These are phyloP conservation scores for Dicranocentrus wangi DNA, from an alignment of 2,888 invertebrate genomes.

Conservation along the genomic window DNA sequence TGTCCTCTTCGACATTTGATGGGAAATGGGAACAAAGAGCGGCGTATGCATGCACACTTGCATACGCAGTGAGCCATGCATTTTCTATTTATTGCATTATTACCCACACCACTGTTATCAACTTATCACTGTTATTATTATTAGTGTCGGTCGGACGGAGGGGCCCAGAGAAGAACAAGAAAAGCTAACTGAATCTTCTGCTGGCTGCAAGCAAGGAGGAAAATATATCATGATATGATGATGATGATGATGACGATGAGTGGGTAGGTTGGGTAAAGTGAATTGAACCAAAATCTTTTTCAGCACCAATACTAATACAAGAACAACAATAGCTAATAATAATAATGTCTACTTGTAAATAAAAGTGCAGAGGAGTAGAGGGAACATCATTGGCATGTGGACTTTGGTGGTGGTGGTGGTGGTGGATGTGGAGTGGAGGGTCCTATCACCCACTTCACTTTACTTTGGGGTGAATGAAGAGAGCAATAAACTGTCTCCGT, in stretches of 20 bases:
- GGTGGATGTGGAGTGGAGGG: too few relatives aligned
- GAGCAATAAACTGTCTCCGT: slow-evolving; percentile 44
- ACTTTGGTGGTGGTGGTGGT: too few relatives aligned
- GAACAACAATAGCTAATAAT: too few relatives aligned
- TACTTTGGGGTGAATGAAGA: not conserved
- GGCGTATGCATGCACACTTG: not conserved
- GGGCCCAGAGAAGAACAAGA: not conserved
- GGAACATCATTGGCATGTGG: not conserved
- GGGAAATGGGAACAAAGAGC: slow-evolving; percentile 11
- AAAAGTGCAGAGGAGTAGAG: too few relatives aligned
- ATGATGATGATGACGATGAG: not conserved
- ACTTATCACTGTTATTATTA: slow-evolving; percentile 37
- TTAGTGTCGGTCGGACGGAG: not conserved
- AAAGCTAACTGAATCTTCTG: slow-evolving; percentile 39
- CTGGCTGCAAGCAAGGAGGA: slow-evolving; percentile 28
- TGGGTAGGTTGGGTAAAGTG: too few relatives aligned
- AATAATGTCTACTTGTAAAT: too few relatives aligned
- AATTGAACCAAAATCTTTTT: not conserved
- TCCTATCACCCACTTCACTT: not conserved
- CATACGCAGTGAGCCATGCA: not conserved
- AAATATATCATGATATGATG: slow-evolving; percentile 26
- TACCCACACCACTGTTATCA: slow-evolving; percentile 18
- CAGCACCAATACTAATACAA: not conserved
- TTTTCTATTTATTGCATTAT: slow-evolving; percentile 41
- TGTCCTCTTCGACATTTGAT: too few relatives aligned